phyloP scores from a whole-genome alignment of 2,113 vertebrate genomes.

The Platycercus adscitus region DNA sequence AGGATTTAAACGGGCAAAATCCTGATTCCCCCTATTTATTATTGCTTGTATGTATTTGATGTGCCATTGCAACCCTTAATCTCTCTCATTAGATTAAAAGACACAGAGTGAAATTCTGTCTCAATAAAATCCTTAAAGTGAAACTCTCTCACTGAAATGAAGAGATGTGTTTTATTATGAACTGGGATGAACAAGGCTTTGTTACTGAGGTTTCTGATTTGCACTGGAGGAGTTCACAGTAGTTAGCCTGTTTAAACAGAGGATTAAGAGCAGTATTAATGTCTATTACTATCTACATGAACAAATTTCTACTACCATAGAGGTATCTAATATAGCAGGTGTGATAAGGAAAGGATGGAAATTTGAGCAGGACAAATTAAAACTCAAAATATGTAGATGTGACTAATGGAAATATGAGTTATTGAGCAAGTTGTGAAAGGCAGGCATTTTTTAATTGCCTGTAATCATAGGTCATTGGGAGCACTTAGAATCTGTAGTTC shows the following conservation, averaged over 20 bases:
- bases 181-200: not conserved
- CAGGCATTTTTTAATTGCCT: not conserved
- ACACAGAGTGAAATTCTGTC: not conserved
- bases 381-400: not conserved
- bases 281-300: not conserved
- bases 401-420: not conserved
- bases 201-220: not conserved
- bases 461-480: not conserved
- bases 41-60: not conserved
- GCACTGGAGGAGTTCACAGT: not conserved
- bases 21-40: not conserved
- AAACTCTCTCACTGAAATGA: not conserved
- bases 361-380: not conserved
- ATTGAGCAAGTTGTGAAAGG: not conserved
- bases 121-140: not conserved
- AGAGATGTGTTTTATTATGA: not conserved
- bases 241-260: not conserved
- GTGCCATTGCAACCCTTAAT: not conserved
- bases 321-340: not conserved
- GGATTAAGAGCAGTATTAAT: not conserved
- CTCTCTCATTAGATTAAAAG: not conserved
- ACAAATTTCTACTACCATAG: not conserved
- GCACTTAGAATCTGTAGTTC: not conserved
- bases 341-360: not conserved
- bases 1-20: not conserved